Evolutionary conservation across 2,797 vertebrate genomes (phyloP).

Genomic region (Macrochelys suwanniensis): DNA sequence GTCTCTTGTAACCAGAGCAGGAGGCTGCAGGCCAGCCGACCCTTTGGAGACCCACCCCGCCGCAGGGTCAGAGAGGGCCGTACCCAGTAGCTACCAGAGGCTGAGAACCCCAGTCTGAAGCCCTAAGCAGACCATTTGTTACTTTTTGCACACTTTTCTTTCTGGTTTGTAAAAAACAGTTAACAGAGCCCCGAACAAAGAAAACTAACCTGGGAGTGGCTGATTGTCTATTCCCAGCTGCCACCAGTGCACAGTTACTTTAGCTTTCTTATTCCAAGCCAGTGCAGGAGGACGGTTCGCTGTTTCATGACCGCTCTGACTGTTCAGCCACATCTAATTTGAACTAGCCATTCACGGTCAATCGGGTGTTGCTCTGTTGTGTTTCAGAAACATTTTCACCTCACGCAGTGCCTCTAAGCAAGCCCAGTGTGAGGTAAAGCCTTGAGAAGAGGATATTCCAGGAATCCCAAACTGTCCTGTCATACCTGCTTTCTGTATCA

Average conservation of each 20-base stretch:
- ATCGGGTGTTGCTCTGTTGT: accelerated
- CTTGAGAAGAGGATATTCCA: not conserved
- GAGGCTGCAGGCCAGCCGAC: not conserved
- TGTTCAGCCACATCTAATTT: not conserved
- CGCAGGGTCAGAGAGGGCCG: too few relatives aligned
- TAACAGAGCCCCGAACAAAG: not conserved
- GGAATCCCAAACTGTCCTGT: not conserved
- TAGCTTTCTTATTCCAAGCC: not conserved
- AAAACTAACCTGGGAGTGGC: not conserved
- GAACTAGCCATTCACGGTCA: not conserved
- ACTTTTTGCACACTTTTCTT: not conserved
- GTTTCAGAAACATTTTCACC: not conserved
- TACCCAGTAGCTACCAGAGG: not conserved
- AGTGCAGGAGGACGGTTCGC: not conserved
- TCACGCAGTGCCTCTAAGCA: not conserved
- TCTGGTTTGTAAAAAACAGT: not conserved
- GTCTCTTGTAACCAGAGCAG: not conserved
- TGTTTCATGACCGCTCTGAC: not conserved
- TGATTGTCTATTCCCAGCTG: not conserved
- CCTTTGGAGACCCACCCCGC: not conserved
- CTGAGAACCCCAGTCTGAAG: not conserved
- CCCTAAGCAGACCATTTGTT: not conserved
- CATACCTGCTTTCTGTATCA: accelerated
- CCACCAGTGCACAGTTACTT: not conserved
- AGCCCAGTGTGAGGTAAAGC: accelerated